Evolutionary conservation across 2,888 invertebrate species (phyloP), one percentile per base, ranked within the genome.

Genomic region (Tetropium fuscum): DNA sequence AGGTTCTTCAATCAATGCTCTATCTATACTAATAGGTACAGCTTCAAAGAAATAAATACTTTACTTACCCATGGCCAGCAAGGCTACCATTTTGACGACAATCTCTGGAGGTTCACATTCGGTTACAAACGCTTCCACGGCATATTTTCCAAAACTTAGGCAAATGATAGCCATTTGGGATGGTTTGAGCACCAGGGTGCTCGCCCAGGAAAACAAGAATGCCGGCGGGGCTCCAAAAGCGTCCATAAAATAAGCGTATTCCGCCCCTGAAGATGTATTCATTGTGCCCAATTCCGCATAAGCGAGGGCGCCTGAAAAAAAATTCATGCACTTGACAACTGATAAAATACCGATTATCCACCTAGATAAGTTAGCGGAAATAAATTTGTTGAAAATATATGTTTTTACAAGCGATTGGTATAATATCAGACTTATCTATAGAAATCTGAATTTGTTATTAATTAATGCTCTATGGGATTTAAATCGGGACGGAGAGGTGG

Each of bases 161-260:
- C 94, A 94, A 80, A 95, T 94, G 80, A 95, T 95, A 72, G 95
- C 94, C 91, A 95, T 92, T 84, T 95, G 94, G 48, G 95, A 94
- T 66, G 96, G 95, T 83, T 95, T 96, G 78, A 95, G 86, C 74
- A 96, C 93, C 82, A 95, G 86, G 61, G 95, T 95, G 77, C 94
- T 95, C 80, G 94, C 94, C 95, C 95, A 95, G 78, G 94, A 94
- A 84, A 95, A 95, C 68, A 96, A 85, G 83, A 95, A 96, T 72
- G 95, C 95, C 66, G 95, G 94, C 62, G 93, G 89, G 74, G 94
- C 91, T 69, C 96, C 96, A 82, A 95, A 95, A 58, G 95, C 95
- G 82, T 95, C 95, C 92, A 95, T 93, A 83, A 95, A 95, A 83
- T 97, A 96, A 70, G 95, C 95, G 86, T 96, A 96, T 83, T 97